Percentiles rank a stretch among this genome's conserved stretches.
These are phyloP conservation scores for Labia minor DNA, from an alignment of 2,888 invertebrate genomes.

Conservation along the genomic window DNA sequence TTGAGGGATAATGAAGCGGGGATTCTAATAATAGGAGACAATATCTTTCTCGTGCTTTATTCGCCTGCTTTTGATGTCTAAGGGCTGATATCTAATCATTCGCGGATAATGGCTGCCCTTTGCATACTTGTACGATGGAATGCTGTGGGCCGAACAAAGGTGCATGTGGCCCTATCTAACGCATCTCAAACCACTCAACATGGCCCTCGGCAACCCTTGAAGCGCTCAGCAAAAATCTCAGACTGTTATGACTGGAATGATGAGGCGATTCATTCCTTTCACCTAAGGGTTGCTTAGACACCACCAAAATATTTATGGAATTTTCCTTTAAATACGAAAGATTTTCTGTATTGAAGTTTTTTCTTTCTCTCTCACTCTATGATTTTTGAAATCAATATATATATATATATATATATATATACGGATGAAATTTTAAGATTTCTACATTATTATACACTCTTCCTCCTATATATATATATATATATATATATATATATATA, in stretches of 20 bases:
- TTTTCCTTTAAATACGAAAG: background rate
- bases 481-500: too few species aligned
- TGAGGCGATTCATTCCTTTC: background rate
- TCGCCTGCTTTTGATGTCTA: background rate
- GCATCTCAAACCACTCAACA: background rate
- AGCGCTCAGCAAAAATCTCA: background rate
- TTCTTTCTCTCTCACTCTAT: too few species aligned
- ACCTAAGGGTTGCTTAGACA: background rate
- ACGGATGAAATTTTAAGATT: too few species aligned
- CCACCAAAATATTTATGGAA: background rate
- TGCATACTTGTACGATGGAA: background rate
- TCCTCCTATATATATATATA: too few species aligned
- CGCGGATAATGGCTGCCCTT: conserved; percentile 6
- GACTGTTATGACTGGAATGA: background rate
- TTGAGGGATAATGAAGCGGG: background rate
- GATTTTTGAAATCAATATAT: too few species aligned
- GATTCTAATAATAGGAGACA: conserved; percentile 7
- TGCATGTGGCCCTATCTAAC: background rate
- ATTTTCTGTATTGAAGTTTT: too few species aligned
- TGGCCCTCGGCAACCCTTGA: background rate
- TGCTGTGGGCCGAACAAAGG: background rate
- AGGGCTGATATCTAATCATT: conserved; percentile 8
- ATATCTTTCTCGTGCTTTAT: conserved; percentile 5
- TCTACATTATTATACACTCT: too few species aligned
- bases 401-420: too few species aligned